These are phyloP conservation scores for Oreamnos americanus DNA, from an alignment of 2,113 vertebrate genomes.

Conservation along the genomic window DNA sequence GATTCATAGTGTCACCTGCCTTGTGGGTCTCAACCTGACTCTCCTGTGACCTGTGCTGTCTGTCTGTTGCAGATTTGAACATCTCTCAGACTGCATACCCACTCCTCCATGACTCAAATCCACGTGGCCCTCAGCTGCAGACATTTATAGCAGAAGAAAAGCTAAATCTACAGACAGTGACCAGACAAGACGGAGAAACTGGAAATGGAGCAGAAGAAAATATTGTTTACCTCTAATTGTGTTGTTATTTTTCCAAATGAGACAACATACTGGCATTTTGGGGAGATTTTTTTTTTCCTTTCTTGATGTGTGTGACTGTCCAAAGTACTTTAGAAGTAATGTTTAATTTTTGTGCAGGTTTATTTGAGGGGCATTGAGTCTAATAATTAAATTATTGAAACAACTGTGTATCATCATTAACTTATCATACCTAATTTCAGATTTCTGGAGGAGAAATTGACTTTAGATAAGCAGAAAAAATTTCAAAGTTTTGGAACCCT, in stretches of 20 bases:
- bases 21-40: not conserved
- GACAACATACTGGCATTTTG: conserved; percentile 68
- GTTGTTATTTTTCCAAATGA: conserved; percentile 18
- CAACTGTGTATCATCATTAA: conserved; percentile 65
- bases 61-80: conserved; percentile 81
- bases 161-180: conserved; percentile 70
- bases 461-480: conserved; percentile 32
- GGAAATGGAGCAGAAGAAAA: conserved; percentile 86
- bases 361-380: conserved; percentile 52
- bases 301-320: conserved; percentile 59
- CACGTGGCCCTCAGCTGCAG: conserved; percentile 37
- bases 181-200: conserved; percentile 79
- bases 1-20: not conserved
- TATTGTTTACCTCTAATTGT: conserved; percentile 92
- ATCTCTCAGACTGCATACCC: conserved; percentile 53
- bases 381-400: conserved; percentile 81
- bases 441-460: conserved; percentile 35
- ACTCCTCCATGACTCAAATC: conserved; percentile 44
- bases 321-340: conserved; percentile 66
- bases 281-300: conserved; percentile 50
- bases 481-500: conserved; percentile 16
- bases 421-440: conserved; percentile 67
- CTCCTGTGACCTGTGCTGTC: conserved; percentile 37
- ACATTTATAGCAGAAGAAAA: conserved; percentile 59
- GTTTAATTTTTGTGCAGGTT: conserved; percentile 69